These are phyloP conservation scores for Drosophila multiciliata DNA, from an alignment of 2,888 invertebrate genomes.

Conservation along the genomic window DNA sequence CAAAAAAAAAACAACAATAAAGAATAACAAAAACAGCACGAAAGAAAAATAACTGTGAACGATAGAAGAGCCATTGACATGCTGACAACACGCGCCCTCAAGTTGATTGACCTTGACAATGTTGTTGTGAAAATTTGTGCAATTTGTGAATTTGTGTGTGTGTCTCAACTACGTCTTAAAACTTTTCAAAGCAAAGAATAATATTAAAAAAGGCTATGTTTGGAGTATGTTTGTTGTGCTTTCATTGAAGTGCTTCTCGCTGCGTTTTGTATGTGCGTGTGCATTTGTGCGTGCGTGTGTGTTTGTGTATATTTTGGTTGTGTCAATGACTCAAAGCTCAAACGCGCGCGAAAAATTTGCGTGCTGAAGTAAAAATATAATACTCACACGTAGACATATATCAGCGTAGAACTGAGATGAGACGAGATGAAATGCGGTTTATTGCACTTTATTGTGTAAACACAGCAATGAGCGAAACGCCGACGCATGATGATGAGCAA, in stretches of 20 bases:
- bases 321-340: constrained; percentile 74
- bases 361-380: constrained; percentile 60
- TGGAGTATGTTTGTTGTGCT: constrained; percentile 18
- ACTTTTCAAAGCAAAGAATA: constrained; percentile 22
- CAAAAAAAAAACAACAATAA: neutral
- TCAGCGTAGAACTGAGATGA: constrained; percentile 8
- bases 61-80: constrained; percentile 63
- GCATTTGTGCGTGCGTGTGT: constrained; percentile 20
- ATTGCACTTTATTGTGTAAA: constrained; percentile 74
- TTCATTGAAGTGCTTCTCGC: constrained; percentile 26
- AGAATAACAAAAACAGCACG: constrained; percentile 7
- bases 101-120: constrained; percentile 75
- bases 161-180: constrained; percentile 35
- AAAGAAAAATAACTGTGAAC: constrained; percentile 18
- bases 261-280: constrained; percentile 27
- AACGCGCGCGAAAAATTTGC: constrained; percentile 70
- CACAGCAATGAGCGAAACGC: constrained; percentile 36
- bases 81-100: constrained; percentile 45
- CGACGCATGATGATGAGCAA: constrained; percentile 35
- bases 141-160: constrained; percentile 29
- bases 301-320: constrained; percentile 31
- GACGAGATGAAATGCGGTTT: constrained; percentile 67
- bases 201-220: constrained; percentile 1
- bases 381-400: constrained; percentile 11
- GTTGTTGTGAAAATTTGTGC: constrained; percentile 35